Conservation (phyloP, 2,888 invertebrate species). For the Itoplectis maculator region DNA sequence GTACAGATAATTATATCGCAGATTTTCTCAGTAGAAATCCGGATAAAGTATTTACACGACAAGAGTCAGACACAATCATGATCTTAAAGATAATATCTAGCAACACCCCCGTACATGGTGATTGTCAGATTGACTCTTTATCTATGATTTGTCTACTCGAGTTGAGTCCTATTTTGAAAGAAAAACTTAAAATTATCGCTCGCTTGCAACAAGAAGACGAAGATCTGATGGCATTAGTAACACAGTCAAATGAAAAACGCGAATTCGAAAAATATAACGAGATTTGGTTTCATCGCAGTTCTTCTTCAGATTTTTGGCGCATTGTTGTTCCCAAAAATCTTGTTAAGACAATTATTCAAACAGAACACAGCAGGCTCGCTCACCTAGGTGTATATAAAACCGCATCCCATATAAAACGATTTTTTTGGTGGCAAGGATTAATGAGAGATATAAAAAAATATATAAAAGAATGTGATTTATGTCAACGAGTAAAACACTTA, state of each 20-base stretch:
- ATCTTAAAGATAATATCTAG: neutral
- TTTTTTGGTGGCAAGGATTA: slow-evolving; percentile 44
- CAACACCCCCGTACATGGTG: slow-evolving; percentile 8
- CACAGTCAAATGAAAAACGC: neutral
- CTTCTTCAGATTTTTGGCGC: neutral
- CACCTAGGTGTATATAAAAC: slow-evolving; percentile 48
- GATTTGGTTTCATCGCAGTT: slow-evolving; percentile 13
- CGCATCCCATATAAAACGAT: neutral
- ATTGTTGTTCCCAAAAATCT: too few relatives aligned
- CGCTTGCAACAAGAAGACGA: slow-evolving; percentile 9
- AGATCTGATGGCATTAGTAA: slow-evolving; percentile 1
- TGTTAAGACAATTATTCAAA: neutral
- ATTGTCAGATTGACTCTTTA: slow-evolving; percentile 23
- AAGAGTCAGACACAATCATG: slow-evolving; percentile 35
- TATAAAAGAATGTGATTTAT: slow-evolving; percentile 46
- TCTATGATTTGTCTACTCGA: slow-evolving; percentile 31
- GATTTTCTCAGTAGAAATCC: slow-evolving; percentile 72
- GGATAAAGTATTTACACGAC: neutral
- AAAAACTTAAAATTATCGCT: neutral
- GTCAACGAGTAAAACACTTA: slow-evolving; percentile 45
- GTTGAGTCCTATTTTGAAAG: neutral
- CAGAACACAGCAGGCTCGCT: slow-evolving; percentile 38
- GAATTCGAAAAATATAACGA: slow-evolving; percentile 23
- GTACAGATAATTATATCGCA: slow-evolving; percentile 69
- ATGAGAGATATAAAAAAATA: slow-evolving; percentile 25